Conservation (phyloP, 2,888 invertebrate species). For the Silvanus unidentatus region DNA sequence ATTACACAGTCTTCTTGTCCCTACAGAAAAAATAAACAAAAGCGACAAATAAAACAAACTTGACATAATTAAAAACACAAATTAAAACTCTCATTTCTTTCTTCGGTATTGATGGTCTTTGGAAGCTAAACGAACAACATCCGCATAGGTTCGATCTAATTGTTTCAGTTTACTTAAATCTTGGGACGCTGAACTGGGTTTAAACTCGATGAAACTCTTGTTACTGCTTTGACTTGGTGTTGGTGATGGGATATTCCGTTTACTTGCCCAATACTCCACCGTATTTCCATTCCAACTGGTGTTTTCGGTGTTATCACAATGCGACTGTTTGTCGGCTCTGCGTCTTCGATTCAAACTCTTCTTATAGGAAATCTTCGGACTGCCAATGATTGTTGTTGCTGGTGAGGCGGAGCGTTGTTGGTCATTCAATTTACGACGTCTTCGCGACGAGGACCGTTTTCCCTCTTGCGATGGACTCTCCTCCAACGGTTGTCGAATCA, state of each 20-base stretch:
- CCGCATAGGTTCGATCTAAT: constrained; percentile 79
- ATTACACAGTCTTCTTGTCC: too few species aligned
- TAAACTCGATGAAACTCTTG: constrained; percentile 48
- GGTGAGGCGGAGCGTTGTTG: constrained; percentile 66
- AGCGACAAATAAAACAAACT: too few species aligned
- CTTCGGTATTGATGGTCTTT: too few species aligned
- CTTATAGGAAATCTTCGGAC: constrained; percentile 60
- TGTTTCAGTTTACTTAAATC: constrained; percentile 76
- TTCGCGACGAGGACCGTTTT: constrained; percentile 58
- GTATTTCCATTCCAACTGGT: constrained; percentile 66
- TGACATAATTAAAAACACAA: too few species aligned
- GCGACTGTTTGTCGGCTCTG: constrained; percentile 38
- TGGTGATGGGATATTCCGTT: constrained; percentile 48
- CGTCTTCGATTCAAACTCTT: constrained; percentile 47
- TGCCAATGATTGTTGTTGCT: constrained; percentile 55
- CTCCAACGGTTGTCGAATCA: constrained; percentile 69
- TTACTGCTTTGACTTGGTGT: constrained; percentile 53
- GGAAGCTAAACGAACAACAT: constrained; percentile 47
- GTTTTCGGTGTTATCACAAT: not conserved
- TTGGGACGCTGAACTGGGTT: constrained; percentile 71
- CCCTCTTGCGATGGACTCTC: constrained; percentile 59
- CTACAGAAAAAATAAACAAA: too few species aligned
- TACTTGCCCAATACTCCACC: constrained; percentile 59
- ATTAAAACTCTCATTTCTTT: too few species aligned
- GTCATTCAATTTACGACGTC: constrained; percentile 54